A percentile compares a stretch with the other conserved stretches of the same genome.
Evolutionary conservation across 2,113 vertebrate genomes (phyloP).

Genomic region (Indicator maculatus): DNA sequence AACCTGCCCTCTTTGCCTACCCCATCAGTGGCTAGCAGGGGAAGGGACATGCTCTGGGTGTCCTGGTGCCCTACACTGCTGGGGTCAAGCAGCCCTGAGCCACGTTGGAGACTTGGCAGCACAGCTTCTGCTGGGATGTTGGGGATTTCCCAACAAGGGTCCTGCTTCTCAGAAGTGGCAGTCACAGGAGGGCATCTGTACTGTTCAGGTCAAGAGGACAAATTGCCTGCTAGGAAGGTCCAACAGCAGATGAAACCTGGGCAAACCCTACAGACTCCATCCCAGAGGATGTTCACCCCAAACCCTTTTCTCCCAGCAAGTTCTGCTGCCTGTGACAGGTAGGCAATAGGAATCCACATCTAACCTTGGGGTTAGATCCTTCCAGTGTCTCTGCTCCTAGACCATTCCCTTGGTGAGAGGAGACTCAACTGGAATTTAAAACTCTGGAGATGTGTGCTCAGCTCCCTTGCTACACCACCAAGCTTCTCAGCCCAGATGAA

Average conservation of each 20-base stretch:
- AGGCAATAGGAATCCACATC: background rate
- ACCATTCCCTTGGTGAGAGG: background rate
- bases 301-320: background rate
- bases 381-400: background rate
- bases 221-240: background rate
- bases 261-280: background rate
- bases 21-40: fast-evolving
- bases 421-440: background rate
- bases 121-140: background rate
- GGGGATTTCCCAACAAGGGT: background rate
- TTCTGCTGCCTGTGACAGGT: fast-evolving
- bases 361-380: no score
- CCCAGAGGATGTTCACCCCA: background rate
- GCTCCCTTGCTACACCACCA: background rate
- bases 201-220: no score
- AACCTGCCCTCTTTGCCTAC: background rate
- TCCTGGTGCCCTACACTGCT: fast-evolving
- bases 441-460: background rate
- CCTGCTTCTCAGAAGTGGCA: fast-evolving
- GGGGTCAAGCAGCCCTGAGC: background rate
- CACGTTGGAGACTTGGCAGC: fast-evolving
- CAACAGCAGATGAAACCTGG: background rate
- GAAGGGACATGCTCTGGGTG: background rate
- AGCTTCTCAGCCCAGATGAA: background rate
- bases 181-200: background rate